These are phyloP conservation scores for Babylonia areolata DNA, from an alignment of 1,140 invertebrate genomes.

Conservation along the genomic window DNA sequence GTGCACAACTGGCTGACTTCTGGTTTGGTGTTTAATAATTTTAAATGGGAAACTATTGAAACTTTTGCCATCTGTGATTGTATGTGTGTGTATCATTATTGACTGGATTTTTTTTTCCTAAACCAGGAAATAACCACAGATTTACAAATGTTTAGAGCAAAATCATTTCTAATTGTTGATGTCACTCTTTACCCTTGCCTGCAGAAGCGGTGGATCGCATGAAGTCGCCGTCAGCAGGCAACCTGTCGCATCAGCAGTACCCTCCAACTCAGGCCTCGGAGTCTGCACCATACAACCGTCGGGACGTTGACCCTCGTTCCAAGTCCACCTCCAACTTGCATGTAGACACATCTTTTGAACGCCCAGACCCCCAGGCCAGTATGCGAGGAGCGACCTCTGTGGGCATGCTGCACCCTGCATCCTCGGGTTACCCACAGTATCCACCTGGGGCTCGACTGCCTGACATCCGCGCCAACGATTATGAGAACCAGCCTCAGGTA, in stretches of 20 bases:
- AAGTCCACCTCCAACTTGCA: slow-evolving; percentile 69
- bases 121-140: no score
- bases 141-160: no score
- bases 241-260: slow-evolving; percentile 43
- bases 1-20: no score
- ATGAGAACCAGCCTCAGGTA: slow-evolving; percentile 64
- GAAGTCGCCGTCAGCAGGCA: slow-evolving; percentile 51
- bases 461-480: slow-evolving; percentile 60
- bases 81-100: no score
- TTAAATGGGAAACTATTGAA: no score
- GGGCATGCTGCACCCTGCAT: slow-evolving; percentile 55
- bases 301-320: slow-evolving; percentile 62
- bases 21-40: no score
- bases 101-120: no score
- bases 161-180: no score
- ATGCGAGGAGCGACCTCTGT: slow-evolving; percentile 67
- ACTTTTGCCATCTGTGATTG: no score
- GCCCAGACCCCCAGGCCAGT: slow-evolving; percentile 40
- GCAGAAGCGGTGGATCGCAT: slow-evolving; percentile 59
- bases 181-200: background rate
- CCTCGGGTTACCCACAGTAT: slow-evolving; percentile 57
- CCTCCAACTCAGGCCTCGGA: slow-evolving; percentile 30
- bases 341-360: slow-evolving; percentile 63
- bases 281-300: slow-evolving; percentile 41
- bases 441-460: slow-evolving; percentile 48